phyloP scores from a whole-genome alignment of 1,140 invertebrate species.

The Idris sp. region DNA sequence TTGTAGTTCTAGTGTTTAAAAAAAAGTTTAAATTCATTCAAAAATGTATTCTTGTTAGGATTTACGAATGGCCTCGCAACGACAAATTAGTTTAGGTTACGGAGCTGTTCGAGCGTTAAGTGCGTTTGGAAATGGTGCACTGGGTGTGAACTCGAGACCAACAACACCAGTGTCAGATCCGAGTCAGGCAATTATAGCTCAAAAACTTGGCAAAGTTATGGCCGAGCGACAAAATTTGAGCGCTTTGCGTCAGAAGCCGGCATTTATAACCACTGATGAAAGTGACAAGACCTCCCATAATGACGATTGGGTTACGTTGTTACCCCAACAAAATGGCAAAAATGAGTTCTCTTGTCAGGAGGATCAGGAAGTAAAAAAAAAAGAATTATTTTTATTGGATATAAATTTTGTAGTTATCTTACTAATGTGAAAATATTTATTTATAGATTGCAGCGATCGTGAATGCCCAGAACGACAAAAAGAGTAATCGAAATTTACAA shows the following conservation, averaged over 20 bases:
- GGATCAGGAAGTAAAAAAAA: slow-evolving; percentile 78
- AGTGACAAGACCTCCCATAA: slow-evolving; percentile 61
- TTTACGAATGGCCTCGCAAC: slow-evolving; percentile 70
- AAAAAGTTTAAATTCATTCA: no score
- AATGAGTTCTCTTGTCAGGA: slow-evolving; percentile 76
- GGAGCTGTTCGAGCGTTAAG: slow-evolving; percentile 82
- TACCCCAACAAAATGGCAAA: slow-evolving; percentile 69
- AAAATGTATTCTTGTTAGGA: slow-evolving; percentile 51
- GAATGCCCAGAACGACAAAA: slow-evolving; percentile 38
- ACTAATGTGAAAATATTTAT: no score
- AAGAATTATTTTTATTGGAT: no score
- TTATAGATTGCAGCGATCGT: slow-evolving; percentile 56
- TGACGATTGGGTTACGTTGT: slow-evolving; percentile 49
- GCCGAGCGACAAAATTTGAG: slow-evolving; percentile 69
- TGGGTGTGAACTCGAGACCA: slow-evolving; percentile 70
- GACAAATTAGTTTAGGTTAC: slow-evolving; percentile 78
- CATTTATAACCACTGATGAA: slow-evolving; percentile 55
- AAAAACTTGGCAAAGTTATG: slow-evolving; percentile 72
- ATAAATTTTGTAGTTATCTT: no score
- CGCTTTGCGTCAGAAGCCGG: slow-evolving; percentile 46
- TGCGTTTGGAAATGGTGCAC: slow-evolving; percentile 73
- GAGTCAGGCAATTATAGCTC: slow-evolving; percentile 47
- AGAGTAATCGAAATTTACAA: slow-evolving; percentile 36
- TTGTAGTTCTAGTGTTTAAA: no score
- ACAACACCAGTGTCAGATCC: slow-evolving; percentile 71